Percentiles rank a stretch among this genome's conserved stretches.
Conservation (phyloP, 2,888 invertebrate genomes). For the Drosophila multiciliata region DNA sequence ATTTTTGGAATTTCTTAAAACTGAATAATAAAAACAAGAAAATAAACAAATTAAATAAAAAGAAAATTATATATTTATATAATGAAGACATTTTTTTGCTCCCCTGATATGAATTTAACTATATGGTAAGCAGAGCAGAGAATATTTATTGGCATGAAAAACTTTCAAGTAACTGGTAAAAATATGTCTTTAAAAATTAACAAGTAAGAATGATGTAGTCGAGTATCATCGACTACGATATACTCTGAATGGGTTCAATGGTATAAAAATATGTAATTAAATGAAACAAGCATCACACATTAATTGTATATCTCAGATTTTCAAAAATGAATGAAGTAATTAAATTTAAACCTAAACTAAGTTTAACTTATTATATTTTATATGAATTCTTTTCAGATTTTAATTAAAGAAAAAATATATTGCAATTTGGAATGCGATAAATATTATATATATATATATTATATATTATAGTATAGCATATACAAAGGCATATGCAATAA, state of each 20-base stretch:
- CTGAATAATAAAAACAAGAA: not conserved
- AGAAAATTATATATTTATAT: not conserved
- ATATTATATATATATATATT: too few relatives aligned
- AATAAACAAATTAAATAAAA: not conserved
- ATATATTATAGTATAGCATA: too few relatives aligned
- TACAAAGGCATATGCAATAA: too few relatives aligned
- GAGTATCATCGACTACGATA: too few relatives aligned
- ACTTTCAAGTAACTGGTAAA: not conserved
- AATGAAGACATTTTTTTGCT: not conserved
- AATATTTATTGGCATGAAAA: not conserved
- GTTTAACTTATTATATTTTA: not conserved
- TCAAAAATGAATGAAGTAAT: not conserved
- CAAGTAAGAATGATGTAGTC: too few relatives aligned
- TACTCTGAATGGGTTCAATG: too few relatives aligned
- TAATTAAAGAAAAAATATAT: not conserved
- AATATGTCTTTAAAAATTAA: not conserved
- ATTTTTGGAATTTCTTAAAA: not conserved
- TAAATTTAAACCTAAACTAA: not conserved
- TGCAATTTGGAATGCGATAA: not conserved
- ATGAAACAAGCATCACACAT: not conserved
- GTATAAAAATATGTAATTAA: not conserved
- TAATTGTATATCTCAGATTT: not conserved
- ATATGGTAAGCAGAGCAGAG: not conserved
- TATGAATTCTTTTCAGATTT: not conserved
- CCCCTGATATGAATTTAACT: not conserved